These are phyloP conservation scores for Hippocampus guttulatus DNA, from an alignment of 2,113 vertebrate genomes.

Conservation along the genomic window DNA sequence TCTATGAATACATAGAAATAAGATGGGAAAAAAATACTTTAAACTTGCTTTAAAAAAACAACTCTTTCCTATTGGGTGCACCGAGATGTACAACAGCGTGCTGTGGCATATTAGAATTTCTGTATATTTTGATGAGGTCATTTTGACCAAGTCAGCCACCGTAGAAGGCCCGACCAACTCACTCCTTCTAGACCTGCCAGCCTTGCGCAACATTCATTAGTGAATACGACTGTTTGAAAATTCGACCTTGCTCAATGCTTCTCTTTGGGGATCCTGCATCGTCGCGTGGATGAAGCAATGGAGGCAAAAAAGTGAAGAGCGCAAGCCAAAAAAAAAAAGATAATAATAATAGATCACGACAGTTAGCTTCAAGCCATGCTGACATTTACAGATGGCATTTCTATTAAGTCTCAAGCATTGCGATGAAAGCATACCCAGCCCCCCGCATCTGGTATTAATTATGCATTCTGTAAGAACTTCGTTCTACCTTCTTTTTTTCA, in stretches of 20 bases:
- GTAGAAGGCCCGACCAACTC: not conserved
- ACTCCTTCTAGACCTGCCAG: not conserved
- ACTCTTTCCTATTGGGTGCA: no score
- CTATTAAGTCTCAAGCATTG: conserved; percentile 26
- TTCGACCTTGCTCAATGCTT: not conserved
- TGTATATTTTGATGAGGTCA: not conserved
- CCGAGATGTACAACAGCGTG: no score
- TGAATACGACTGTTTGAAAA: not conserved
- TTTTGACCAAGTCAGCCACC: not conserved
- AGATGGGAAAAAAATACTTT: no score
- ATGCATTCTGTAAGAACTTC: not conserved
- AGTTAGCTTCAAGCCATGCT: conserved; percentile 24
- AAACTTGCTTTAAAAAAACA: no score
- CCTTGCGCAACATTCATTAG: not conserved
- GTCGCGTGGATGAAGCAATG: conserved; percentile 8
- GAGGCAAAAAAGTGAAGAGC: conserved; percentile 18
- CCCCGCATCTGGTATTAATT: conserved; percentile 18
- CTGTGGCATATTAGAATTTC: no score
- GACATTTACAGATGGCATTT: conserved; percentile 56
- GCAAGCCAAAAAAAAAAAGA: conserved; percentile 1
- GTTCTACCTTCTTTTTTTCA: not conserved
- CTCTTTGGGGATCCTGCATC: not conserved
- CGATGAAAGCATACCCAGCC: conserved; percentile 11
- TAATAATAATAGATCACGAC: conserved; percentile 18
- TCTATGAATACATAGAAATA: no score